Percentiles rank a stretch among this genome's conserved stretches.
These are phyloP conservation scores for Anabas testudineus DNA, from an alignment of 2,797 vertebrate species.

Conservation along the genomic window DNA sequence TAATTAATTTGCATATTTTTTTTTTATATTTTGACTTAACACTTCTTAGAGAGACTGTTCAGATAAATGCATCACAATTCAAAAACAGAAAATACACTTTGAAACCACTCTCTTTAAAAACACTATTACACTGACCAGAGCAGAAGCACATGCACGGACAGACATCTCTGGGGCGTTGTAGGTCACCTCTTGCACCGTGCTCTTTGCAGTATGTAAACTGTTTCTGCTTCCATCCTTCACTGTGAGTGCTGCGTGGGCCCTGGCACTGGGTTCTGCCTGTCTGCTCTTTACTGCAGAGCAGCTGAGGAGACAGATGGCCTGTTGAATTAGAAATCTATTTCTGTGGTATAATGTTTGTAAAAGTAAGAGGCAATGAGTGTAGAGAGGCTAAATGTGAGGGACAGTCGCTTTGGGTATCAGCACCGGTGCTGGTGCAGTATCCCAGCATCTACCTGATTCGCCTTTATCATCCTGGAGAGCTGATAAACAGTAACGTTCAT, in stretches of 20 bases:
- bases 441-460: not conserved
- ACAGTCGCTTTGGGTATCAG: slow-evolving; percentile 3
- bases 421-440: not conserved
- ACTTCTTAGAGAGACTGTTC: too few relatives aligned
- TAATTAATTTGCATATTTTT: too few relatives aligned
- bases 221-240: slow-evolving; percentile 24
- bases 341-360: slow-evolving; percentile 23
- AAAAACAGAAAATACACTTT: too few relatives aligned
- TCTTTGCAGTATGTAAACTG: slow-evolving; percentile 27
- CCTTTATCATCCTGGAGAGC: not conserved
- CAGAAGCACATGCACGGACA: not conserved
- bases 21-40: too few relatives aligned
- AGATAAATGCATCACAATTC: too few relatives aligned
- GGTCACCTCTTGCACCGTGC: slow-evolving; percentile 14
- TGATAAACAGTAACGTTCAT: not conserved
- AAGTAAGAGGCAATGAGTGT: slow-evolving; percentile 40
- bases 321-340: slow-evolving; percentile 51
- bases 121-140: too few relatives aligned
- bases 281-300: slow-evolving; percentile 44
- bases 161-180: slow-evolving; percentile 8
- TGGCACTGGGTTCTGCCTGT: slow-evolving; percentile 32
- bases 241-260: slow-evolving; percentile 47
- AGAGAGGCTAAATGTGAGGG: slow-evolving; percentile 22
- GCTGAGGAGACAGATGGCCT: slow-evolving; percentile 71
- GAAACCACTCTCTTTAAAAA: too few relatives aligned